Evolutionary conservation across 2,888 invertebrate genomes (phyloP).

Genomic region (Auanema freiburgensis): DNA sequence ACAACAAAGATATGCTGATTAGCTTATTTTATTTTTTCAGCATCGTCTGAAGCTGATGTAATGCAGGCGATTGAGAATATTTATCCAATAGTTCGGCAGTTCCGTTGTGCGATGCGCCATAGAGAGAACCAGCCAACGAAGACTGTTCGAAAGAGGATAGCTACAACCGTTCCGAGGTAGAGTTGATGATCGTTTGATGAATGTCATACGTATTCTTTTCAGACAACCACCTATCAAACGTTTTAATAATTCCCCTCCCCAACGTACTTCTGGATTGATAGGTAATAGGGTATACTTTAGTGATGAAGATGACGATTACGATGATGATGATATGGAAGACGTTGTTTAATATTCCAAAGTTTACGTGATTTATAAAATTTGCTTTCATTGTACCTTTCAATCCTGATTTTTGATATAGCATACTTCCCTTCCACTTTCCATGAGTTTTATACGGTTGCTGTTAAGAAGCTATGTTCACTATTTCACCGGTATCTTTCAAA

Average conservation of each 20-base stretch:
- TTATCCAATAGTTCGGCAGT: conserved; percentile 57
- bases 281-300: conserved; percentile 47
- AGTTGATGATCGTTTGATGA: background rate
- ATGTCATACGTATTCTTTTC: conserved; percentile 5
- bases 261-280: conserved; percentile 22
- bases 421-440: too few relatives aligned
- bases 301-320: conserved; percentile 44
- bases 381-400: too few relatives aligned
- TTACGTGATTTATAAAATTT: background rate
- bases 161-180: background rate
- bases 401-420: too few relatives aligned
- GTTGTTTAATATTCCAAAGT: conserved; percentile 13
- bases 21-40: conserved; percentile 32
- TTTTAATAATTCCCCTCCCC: background rate
- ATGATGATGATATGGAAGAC: conserved; percentile 19
- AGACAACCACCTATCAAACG: conserved; percentile 7
- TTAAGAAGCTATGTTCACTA: too few relatives aligned
- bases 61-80: conserved; percentile 44
- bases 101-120: conserved; percentile 29
- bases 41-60: conserved; percentile 52
- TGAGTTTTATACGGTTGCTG: too few relatives aligned
- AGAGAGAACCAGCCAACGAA: conserved; percentile 15
- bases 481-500: too few relatives aligned
- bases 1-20: background rate
- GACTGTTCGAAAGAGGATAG: conserved; percentile 25